Conservation (phyloP, 2,888 invertebrate genomes). For the Craniophora ligustri region DNA sequence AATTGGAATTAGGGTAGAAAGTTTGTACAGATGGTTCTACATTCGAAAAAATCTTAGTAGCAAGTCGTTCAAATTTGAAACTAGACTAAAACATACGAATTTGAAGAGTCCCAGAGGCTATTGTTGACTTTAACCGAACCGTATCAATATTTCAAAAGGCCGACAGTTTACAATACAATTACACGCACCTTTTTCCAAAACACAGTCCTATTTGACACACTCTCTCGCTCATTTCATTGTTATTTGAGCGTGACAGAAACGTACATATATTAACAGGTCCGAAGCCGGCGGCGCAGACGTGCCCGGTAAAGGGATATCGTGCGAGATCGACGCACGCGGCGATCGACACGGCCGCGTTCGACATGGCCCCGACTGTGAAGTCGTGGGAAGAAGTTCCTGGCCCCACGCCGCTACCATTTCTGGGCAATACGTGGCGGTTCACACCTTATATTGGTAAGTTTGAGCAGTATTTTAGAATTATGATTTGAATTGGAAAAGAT, state of each 20-base stretch:
- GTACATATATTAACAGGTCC: conserved; percentile 47
- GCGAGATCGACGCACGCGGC: conserved; percentile 79
- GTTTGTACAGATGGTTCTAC: too few relatives aligned
- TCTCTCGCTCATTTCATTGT: background rate
- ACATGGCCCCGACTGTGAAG: conserved; percentile 71
- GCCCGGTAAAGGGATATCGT: conserved; percentile 72
- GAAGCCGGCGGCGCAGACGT: conserved; percentile 56
- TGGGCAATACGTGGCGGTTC: conserved; percentile 90
- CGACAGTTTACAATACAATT: background rate
- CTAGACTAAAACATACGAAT: too few relatives aligned
- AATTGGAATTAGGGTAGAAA: too few relatives aligned
- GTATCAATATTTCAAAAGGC: background rate
- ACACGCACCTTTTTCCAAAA: background rate
- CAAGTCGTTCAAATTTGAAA: too few relatives aligned
- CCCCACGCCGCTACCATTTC: conserved; percentile 88
- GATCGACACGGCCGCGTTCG: conserved; percentile 69
- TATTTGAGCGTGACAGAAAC: background rate
- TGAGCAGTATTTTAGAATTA: background rate
- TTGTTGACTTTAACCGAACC: background rate
- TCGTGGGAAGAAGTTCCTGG: conserved; percentile 89
- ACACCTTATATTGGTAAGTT: conserved; percentile 89
- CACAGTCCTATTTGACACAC: background rate
- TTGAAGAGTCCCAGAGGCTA: background rate
- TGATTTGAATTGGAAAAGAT: too few relatives aligned
- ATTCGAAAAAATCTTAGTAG: too few relatives aligned